A percentile compares a stretch with the other conserved stretches of the same genome.
phyloP scores from a whole-genome alignment of 2,888 invertebrate genomes.

The Euproctis similis region DNA sequence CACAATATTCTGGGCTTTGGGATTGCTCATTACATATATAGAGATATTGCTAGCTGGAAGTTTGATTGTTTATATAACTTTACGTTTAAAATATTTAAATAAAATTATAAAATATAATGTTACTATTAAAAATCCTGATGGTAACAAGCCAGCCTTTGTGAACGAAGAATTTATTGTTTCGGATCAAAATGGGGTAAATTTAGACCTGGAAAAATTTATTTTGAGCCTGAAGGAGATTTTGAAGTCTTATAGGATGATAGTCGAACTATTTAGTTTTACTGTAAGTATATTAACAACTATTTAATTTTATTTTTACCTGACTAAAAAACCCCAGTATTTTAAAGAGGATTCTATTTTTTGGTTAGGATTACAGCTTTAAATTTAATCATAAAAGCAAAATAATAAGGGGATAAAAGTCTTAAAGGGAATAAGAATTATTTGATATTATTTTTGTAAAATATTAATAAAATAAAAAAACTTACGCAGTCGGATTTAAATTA shows the following conservation, averaged over 20 bases:
- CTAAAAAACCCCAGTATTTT: too few species aligned
- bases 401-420: too few species aligned
- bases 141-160: not conserved
- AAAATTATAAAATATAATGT: slow-evolving; percentile 16
- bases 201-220: slow-evolving; percentile 13
- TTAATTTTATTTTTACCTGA: too few species aligned
- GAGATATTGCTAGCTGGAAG: slow-evolving; percentile 21
- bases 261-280: slow-evolving; percentile 24
- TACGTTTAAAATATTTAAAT: slow-evolving; percentile 25
- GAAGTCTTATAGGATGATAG: slow-evolving; percentile 22
- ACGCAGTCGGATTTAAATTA: too few species aligned
- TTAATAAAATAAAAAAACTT: too few species aligned
- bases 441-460: too few species aligned
- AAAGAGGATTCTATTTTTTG: too few species aligned
- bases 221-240: slow-evolving; percentile 24
- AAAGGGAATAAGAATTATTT: too few species aligned
- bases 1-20: slow-evolving; percentile 11
- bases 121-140: slow-evolving; percentile 1
- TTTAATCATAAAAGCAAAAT: too few species aligned
- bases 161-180: slow-evolving; percentile 4
- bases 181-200: not conserved
- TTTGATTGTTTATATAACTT: slow-evolving; percentile 23
- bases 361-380: too few species aligned
- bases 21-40: slow-evolving; percentile 17
- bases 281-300: slow-evolving; percentile 15